phyloP scores from a whole-genome alignment of 1,140 invertebrate species.

The Parapsyche elsis region DNA sequence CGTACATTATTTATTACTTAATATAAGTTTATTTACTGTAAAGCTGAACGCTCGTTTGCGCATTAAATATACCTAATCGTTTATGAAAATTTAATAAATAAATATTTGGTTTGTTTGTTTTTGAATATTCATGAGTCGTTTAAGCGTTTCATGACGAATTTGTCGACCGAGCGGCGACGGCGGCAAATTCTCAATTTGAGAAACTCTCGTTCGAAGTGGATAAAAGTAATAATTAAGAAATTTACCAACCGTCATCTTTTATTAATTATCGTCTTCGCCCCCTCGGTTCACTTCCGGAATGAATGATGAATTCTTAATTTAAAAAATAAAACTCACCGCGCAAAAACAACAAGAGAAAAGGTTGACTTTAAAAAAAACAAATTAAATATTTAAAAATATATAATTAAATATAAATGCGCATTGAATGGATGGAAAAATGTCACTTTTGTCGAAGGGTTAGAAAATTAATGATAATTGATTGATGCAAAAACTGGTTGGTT shows the following conservation, averaged over 20 bases:
- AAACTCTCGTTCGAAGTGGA: neutral
- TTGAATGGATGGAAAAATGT: neutral
- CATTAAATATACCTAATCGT: neutral
- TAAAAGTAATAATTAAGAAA: slow-evolving; percentile 35
- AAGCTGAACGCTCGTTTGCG: neutral
- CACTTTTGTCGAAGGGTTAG: neutral
- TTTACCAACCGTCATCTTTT: slow-evolving; percentile 41
- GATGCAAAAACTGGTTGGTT: slow-evolving; percentile 11
- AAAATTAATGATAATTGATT: slow-evolving; percentile 21
- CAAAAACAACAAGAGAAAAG: neutral
- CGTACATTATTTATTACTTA: too few relatives aligned
- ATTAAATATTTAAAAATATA: neutral
- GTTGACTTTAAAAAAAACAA: neutral
- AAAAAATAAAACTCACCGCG: neutral
- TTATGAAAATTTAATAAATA: too few relatives aligned
- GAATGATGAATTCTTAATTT: slow-evolving; percentile 40
- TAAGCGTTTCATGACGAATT: slow-evolving; percentile 24
- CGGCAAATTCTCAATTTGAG: slow-evolving; percentile 18
- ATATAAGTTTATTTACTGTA: too few relatives aligned
- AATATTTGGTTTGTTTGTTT: too few relatives aligned
- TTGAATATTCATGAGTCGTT: slow-evolving; percentile 27
- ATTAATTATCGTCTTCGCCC: slow-evolving; percentile 35
- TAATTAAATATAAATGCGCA: neutral
- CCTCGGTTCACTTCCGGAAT: neutral
- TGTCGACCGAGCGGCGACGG: neutral